Evolutionary conservation across 2,888 invertebrate genomes (phyloP), one percentile per base, ranked within the genome.

Genomic region (Coelinius sp.): DNA sequence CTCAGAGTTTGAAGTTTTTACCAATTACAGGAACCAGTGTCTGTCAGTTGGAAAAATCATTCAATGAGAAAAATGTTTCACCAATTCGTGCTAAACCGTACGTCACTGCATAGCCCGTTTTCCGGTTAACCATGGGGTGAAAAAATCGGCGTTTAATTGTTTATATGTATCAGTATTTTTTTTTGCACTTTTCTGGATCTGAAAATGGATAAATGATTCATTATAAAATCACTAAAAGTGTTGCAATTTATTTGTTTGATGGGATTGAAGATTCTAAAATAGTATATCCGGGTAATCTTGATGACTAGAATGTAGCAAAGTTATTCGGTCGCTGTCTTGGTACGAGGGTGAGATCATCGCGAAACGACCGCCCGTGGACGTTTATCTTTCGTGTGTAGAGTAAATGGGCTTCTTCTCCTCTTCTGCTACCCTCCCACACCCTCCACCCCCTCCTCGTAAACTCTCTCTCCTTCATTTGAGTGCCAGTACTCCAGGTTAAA

Each of bases 341-440:
- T 81, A 77, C 74, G 77, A 74, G 72, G 75, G 74, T 71, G 75
- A 78, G 80, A 79, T 83, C 82, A 82, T 83, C 80, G 78, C 75
- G 77, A 76, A 80, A 83, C 82, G 82, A 81, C 82, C 82, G 81
- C 81, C 82, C 79, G 81, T 76, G 79, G 82, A 83, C 83, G 80
- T 82, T 83, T 83, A 83, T 82, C 83, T 83, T 79, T 79, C 75
- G 73, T 75, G 73, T 78, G 75, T 73, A 73, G 67, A 75, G 79
- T 78, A 77, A 80, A 78, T 75, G 76, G 75, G 76, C 77, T 73
- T 65, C 56, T 70, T 63, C 63, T 53, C 63, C 67, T 70, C 64
- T 73, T 70, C 53, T 53, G 31, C n/a, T 35, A 20, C 10, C 64
- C 74, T 35, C 68, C 66, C 53, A 56, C 38, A 17, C 64, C 74